Evolutionary conservation across 2,113 vertebrate species (phyloP).

Genomic region (Megaptera novaeangliae): DNA sequence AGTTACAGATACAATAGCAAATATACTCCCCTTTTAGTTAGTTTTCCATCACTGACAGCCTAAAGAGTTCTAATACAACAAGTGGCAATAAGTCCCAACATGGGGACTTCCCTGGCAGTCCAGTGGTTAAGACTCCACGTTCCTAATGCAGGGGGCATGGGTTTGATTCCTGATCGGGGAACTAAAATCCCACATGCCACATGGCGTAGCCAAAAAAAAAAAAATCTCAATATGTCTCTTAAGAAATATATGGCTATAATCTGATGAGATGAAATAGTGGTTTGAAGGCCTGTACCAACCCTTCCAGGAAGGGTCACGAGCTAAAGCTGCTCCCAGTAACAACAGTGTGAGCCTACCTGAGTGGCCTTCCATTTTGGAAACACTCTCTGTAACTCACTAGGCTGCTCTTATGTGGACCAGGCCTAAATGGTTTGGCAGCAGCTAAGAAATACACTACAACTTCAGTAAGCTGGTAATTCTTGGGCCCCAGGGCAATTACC

Average conservation of each 20-base stretch:
- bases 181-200: neutral
- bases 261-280: neutral
- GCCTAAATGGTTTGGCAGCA: neutral
- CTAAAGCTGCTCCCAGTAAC: neutral
- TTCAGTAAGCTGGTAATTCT: neutral
- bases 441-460: neutral
- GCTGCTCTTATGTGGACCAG: neutral
- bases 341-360: neutral
- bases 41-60: neutral
- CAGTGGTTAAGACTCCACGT: neutral
- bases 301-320: neutral
- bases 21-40: neutral
- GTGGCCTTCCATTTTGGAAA: neutral
- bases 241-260: neutral
- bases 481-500: constrained; percentile 80
- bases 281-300: neutral
- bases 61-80: neutral
- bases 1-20: neutral
- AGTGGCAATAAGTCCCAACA: neutral
- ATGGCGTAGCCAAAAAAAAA: neutral
- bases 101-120: neutral
- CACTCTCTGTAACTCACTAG: constrained; percentile 3
- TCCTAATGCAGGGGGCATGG: neutral
- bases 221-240: neutral
- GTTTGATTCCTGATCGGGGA: neutral